These are phyloP conservation scores for Nyctereutes procyonoides DNA, from an alignment of 2,113 vertebrate genomes.

Conservation along the genomic window DNA sequence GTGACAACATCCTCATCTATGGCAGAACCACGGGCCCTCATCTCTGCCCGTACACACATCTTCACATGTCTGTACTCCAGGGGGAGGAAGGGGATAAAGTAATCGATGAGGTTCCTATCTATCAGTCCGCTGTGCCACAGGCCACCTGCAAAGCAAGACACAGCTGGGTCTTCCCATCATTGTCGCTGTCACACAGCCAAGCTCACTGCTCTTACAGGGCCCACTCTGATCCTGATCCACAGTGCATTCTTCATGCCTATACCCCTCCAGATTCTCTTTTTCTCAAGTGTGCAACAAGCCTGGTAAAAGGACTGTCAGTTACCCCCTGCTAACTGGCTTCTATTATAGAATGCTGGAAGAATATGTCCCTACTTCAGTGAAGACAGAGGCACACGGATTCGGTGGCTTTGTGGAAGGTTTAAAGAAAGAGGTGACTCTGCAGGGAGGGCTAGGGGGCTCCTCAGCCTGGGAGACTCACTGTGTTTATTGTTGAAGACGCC, in stretches of 20 bases:
- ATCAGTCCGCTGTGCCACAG: conserved; percentile 95
- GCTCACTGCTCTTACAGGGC: not conserved
- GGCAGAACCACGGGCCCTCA: conserved; percentile 80
- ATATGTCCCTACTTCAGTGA: not conserved
- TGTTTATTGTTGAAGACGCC: conserved; percentile 95
- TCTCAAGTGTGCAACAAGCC: not conserved
- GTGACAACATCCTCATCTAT: conserved; percentile 82
- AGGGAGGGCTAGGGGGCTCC: not conserved
- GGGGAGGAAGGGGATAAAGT: conserved; percentile 96
- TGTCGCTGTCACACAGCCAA: not conserved
- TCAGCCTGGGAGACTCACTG: conserved; percentile 87
- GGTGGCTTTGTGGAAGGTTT: not conserved
- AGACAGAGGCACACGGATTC: not conserved
- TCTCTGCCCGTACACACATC: conserved; percentile 92
- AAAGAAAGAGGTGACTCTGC: not conserved
- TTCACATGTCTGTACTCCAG: conserved; percentile 94
- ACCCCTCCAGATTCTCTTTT: not conserved
- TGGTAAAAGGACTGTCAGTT: accelerated
- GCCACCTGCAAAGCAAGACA: conserved; percentile 88
- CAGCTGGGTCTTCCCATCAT: not conserved
- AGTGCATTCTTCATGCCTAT: accelerated
- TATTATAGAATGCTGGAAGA: not conserved
- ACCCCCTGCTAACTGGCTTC: not conserved
- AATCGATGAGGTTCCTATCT: conserved; percentile 95
- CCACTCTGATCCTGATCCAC: accelerated